These are phyloP conservation scores for Sminthurides aquaticus DNA, from an alignment of 2,888 invertebrate species.

Conservation along the genomic window DNA sequence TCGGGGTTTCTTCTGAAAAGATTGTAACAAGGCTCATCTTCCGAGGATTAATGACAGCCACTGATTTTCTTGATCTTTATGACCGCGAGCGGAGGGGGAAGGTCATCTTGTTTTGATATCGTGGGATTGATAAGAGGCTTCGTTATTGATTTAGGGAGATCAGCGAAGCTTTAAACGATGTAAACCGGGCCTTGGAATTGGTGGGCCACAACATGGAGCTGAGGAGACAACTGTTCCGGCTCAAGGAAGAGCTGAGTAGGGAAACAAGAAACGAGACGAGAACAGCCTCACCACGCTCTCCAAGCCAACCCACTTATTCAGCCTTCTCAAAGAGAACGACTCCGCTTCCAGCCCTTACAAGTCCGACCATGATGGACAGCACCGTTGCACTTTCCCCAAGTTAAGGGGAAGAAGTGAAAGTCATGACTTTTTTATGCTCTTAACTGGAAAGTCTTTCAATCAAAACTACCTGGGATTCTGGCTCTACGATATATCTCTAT, in stretches of 20 bases:
- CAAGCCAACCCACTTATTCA: neutral
- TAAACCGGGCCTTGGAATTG: constrained; percentile 67
- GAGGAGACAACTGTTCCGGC: constrained; percentile 61
- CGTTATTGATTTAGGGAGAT: constrained; percentile 51
- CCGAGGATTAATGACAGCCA: neutral
- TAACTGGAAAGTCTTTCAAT: too few relatives aligned
- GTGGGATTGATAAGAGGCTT: neutral
- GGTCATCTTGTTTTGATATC: neutral
- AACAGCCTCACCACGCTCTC: constrained; percentile 18
- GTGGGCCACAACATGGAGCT: constrained; percentile 67
- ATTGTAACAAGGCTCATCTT: too few relatives aligned
- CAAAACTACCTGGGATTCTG: too few relatives aligned
- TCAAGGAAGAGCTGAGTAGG: constrained; percentile 62
- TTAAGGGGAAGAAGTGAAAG: too few relatives aligned
- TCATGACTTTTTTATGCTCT: too few relatives aligned
- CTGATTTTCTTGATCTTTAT: constrained; percentile 6
- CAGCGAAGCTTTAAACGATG: constrained; percentile 69
- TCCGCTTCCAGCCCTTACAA: neutral
- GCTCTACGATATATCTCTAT: too few relatives aligned
- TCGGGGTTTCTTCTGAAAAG: neutral
- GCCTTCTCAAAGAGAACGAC: constrained; percentile 10
- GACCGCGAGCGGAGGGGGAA: neutral
- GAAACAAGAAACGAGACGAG: constrained; percentile 20
- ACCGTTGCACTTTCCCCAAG: neutral
- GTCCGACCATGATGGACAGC: constrained; percentile 4